Conservation (phyloP, 1,140 invertebrate species). For the Leptinotarsa undecemlineata region DNA sequence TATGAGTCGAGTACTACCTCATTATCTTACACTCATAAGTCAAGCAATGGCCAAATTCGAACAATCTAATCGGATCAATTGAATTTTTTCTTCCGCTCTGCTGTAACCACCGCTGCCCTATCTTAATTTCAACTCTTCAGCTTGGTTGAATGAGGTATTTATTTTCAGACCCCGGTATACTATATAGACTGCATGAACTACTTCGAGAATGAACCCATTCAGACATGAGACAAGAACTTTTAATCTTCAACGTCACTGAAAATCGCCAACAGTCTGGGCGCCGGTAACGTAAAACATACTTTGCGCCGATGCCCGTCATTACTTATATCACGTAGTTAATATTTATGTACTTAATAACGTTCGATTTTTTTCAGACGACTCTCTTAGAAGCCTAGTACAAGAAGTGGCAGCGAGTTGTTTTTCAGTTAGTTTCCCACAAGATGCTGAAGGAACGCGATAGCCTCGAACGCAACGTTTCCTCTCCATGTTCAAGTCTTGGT, state of each 20-base stretch:
- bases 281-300: conserved; percentile 24
- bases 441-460: conserved; percentile 53
- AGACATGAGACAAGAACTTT: conserved; percentile 20
- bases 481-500: conserved; percentile 50
- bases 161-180: too few relatives aligned
- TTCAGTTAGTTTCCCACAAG: conserved; percentile 10
- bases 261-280: conserved; percentile 32
- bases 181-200: too few relatives aligned
- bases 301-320: neutral
- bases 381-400: conserved; percentile 19
- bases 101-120: too few relatives aligned
- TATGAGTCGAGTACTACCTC: too few relatives aligned
- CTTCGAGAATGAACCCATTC: neutral
- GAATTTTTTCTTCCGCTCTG: too few relatives aligned
- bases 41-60: too few relatives aligned
- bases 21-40: too few relatives aligned
- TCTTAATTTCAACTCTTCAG: too few relatives aligned
- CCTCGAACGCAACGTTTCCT: conserved; percentile 48
- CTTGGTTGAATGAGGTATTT: too few relatives aligned
- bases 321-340: conserved; percentile 19
- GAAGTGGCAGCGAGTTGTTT: neutral
- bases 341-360: conserved; percentile 29
- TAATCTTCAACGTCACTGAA: conserved; percentile 6
- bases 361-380: conserved; percentile 22
- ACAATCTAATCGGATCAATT: too few relatives aligned